Conservation (phyloP, 1,140 invertebrate genomes). For the honey bee (Apis mellifera) region DNA sequence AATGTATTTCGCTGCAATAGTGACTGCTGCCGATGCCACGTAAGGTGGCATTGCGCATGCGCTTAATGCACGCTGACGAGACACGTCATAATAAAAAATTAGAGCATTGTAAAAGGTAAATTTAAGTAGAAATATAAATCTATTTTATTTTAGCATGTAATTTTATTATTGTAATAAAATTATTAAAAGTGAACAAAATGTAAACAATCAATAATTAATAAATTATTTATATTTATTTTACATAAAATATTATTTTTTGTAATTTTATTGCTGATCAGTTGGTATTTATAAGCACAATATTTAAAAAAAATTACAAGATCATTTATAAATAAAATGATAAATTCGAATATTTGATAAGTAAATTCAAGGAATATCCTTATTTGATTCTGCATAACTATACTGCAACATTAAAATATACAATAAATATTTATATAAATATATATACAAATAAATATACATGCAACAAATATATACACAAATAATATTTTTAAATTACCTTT, state of each 20-base stretch:
- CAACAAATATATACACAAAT: not conserved
- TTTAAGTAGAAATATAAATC: not conserved
- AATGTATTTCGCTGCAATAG: constrained; percentile 74
- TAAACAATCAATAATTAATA: not conserved
- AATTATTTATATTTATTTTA: not conserved
- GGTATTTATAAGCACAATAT: not conserved
- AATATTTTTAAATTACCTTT: constrained; percentile 6
- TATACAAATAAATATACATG: not conserved
- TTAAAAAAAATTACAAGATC: constrained; percentile 20
- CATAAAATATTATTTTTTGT: not conserved
- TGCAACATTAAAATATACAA: constrained; percentile 15
- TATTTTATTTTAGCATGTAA: not conserved
- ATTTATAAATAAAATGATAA: not conserved
- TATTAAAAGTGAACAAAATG: not conserved
- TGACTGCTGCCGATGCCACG: constrained; percentile 82
- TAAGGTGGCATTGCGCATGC: constrained; percentile 83
- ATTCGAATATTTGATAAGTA: not conserved
- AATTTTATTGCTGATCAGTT: constrained; percentile 24
- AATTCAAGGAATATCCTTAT: not conserved
- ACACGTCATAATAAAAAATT: constrained; percentile 74
- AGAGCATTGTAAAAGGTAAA: constrained; percentile 28
- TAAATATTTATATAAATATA: not conserved
- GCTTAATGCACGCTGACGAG: constrained; percentile 67
- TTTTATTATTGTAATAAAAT: constrained; percentile 8
- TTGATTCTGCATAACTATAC: not conserved